Conservation (phyloP, 2,113 vertebrate genomes). For the Boulengeromyrus knoepffleri region DNA sequence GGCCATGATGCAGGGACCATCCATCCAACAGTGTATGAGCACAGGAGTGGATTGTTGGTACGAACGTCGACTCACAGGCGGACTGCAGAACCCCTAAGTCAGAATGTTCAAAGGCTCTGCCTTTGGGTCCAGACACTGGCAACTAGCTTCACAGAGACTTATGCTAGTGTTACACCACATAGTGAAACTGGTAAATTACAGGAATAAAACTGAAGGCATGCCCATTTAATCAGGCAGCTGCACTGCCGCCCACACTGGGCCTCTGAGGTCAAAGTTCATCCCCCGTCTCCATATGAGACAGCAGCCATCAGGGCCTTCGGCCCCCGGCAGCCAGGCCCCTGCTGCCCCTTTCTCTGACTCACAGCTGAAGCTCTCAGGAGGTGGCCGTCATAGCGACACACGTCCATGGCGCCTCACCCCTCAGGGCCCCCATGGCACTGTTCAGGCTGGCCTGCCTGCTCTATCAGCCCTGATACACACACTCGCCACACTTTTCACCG, state of each 20-base stretch:
- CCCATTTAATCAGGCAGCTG: background rate
- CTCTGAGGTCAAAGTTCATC: background rate
- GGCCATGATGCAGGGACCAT: background rate
- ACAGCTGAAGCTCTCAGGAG: background rate
- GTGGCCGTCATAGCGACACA: background rate
- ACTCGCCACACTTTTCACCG: background rate
- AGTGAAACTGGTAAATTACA: background rate
- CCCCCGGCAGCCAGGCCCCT: background rate
- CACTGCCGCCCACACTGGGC: background rate
- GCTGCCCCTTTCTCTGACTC: background rate
- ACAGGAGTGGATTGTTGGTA: background rate
- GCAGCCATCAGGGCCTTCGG: background rate
- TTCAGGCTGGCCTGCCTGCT: background rate
- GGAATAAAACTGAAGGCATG: background rate
- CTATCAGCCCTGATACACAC: slow-evolving; percentile 61
- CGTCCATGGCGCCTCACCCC: background rate
- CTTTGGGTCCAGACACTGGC: background rate
- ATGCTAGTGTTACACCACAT: background rate
- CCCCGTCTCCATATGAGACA: background rate
- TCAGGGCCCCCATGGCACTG: background rate
- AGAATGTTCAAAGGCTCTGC: background rate
- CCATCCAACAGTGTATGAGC: background rate
- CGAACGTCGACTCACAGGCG: background rate
- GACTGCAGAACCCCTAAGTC: background rate
- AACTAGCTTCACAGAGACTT: background rate